Evolutionary conservation across 2,888 invertebrate genomes (phyloP).

Genomic region (Pycnomerus fuliginosus): DNA sequence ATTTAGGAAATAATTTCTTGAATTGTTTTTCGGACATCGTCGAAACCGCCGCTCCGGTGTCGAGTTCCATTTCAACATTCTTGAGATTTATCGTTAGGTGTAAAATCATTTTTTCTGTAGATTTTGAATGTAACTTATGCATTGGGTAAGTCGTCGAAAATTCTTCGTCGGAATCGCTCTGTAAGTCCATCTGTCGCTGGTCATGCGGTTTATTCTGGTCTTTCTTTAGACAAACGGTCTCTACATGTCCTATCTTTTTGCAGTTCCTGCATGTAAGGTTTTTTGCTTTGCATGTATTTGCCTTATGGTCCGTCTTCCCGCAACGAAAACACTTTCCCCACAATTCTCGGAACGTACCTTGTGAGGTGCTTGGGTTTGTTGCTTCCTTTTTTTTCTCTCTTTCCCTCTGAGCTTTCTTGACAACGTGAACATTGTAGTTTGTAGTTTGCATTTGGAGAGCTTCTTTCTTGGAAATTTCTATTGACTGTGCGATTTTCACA

Average conservation of each 20-base stretch:
- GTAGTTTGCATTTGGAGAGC: constrained; percentile 3
- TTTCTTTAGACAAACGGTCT: not conserved
- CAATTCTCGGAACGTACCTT: too few species aligned
- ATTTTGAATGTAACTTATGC: not conserved
- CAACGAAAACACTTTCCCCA: not conserved
- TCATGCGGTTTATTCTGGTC: too few species aligned
- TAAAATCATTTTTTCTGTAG: not conserved
- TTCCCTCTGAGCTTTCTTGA: not conserved
- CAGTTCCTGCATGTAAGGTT: not conserved
- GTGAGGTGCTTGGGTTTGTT: too few species aligned
- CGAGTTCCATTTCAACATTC: constrained; percentile 5
- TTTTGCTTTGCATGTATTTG: not conserved
- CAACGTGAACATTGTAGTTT: not conserved
- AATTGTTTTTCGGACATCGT: constrained; percentile 3
- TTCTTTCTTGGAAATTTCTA: constrained; percentile 5
- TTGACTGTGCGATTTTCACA: constrained; percentile 1
- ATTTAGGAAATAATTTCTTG: not conserved
- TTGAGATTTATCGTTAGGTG: not conserved
- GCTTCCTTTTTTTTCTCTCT: too few species aligned
- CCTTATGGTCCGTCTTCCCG: not conserved
- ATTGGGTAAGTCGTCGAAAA: too few species aligned
- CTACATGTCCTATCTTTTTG: not conserved
- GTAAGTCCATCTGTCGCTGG: not conserved
- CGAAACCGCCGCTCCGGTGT: constrained; percentile 3
- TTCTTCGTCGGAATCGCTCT: not conserved